Percentiles rank a stretch among this genome's conserved stretches.
phyloP scores from a whole-genome alignment of 2,797 vertebrate species.

The Macroramphosus scolopax region DNA sequence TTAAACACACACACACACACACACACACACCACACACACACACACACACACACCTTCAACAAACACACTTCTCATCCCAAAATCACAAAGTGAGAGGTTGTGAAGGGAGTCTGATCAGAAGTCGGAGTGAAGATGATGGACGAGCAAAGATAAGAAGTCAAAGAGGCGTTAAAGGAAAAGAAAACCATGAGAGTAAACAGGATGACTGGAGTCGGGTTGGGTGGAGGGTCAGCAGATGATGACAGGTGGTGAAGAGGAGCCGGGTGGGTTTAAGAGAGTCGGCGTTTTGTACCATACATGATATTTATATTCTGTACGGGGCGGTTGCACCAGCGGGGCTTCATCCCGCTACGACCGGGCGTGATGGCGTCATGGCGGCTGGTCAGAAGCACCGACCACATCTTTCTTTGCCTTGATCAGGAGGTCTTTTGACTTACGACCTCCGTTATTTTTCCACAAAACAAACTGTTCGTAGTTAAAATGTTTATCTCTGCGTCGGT shows the following conservation, averaged over 20 bases:
- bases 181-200: conserved; percentile 2
- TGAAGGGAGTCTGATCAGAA: conserved; percentile 38
- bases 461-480: too few relatives aligned
- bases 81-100: conserved; percentile 46
- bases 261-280: conserved; percentile 45
- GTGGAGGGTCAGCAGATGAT: too few relatives aligned
- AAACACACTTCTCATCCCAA: conserved; percentile 35
- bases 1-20: too few relatives aligned
- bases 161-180: conserved; percentile 24
- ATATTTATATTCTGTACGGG: background rate
- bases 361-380: too few relatives aligned
- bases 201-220: conserved; percentile 6
- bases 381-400: too few relatives aligned
- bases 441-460: too few relatives aligned
- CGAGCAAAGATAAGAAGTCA: conserved; percentile 17
- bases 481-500: too few relatives aligned
- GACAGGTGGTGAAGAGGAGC: too few relatives aligned
- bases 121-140: conserved; percentile 28
- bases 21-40: background rate
- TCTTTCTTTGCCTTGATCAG: too few relatives aligned
- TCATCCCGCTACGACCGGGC: too few relatives aligned
- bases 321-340: too few relatives aligned
- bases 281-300: conserved; percentile 20
- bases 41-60: conserved; percentile 52
- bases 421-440: too few relatives aligned